Evolutionary conservation across 2,888 invertebrate species (phyloP).

Genomic region (Ennomos quercinarius): DNA sequence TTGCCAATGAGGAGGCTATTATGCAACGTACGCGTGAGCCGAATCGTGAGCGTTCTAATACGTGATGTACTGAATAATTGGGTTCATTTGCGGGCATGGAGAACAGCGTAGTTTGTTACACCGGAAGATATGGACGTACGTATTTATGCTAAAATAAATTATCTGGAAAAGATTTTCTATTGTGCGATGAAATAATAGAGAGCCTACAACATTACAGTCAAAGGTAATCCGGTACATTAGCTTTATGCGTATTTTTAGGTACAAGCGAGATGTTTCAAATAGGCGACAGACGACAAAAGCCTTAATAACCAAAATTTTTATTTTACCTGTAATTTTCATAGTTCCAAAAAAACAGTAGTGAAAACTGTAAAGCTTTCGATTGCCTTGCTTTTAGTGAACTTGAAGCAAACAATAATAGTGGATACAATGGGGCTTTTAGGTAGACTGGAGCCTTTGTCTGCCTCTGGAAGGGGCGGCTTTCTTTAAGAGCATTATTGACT

Average conservation of each 20-base stretch:
- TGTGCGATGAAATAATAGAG: too few species aligned
- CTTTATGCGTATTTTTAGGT: too few species aligned
- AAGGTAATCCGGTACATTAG: too few species aligned
- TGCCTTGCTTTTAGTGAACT: conserved; percentile 68
- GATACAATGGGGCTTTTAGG: conserved; percentile 72
- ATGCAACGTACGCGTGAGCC: conserved; percentile 31
- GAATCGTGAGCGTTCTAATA: conserved; percentile 32
- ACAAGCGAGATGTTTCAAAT: neutral
- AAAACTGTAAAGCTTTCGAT: conserved; percentile 59
- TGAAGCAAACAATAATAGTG: conserved; percentile 67
- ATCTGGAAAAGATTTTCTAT: too few species aligned
- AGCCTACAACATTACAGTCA: too few species aligned
- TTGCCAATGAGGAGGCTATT: conserved; percentile 35
- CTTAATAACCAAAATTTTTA: neutral
- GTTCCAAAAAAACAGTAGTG: conserved; percentile 39
- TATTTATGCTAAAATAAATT: too few species aligned
- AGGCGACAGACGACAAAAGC: neutral
- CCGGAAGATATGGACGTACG: too few species aligned
- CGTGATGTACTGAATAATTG: conserved; percentile 21
- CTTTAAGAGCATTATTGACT: conserved; percentile 62
- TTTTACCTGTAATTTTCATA: conserved; percentile 6
- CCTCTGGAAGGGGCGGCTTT: conserved; percentile 46
- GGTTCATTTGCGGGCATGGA: conserved; percentile 8
- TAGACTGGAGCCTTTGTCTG: conserved; percentile 68
- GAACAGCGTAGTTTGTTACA: neutral